A percentile compares a stretch with the other conserved stretches of the same genome.
Evolutionary conservation across 2,797 vertebrate species (phyloP).

Genomic region (Trichosurus vulpecula): DNA sequence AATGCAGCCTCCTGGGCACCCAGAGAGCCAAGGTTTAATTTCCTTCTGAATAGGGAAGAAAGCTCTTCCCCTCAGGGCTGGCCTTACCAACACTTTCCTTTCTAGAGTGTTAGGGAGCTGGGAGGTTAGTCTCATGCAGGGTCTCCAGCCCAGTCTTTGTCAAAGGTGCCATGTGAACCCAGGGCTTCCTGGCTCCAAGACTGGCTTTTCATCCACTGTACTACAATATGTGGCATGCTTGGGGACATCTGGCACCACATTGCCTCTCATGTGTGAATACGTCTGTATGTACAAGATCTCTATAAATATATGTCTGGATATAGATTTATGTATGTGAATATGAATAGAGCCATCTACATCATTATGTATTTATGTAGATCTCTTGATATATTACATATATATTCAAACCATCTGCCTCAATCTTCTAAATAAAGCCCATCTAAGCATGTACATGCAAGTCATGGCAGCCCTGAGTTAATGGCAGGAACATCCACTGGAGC

Average conservation of each 20-base stretch:
- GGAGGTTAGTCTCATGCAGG: not conserved
- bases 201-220: not conserved
- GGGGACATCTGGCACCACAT: not conserved
- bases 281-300: not conserved
- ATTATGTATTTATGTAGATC: constrained; percentile 6
- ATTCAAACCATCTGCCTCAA: constrained; percentile 1
- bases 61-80: not conserved
- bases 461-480: not conserved
- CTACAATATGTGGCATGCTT: not conserved
- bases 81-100: not conserved
- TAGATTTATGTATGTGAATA: not conserved
- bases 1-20: not conserved
- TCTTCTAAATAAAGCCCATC: not conserved
- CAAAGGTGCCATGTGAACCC: not conserved
- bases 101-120: not conserved
- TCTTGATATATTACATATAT: not conserved
- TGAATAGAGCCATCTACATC: not conserved
- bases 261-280: not conserved
- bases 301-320: not conserved
- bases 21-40: not conserved
- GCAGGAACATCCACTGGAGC: not conserved
- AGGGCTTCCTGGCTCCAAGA: not conserved
- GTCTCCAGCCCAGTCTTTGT: not conserved
- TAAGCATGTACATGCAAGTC: not conserved
- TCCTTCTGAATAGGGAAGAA: not conserved